phyloP scores from a whole-genome alignment of 2,797 vertebrate genomes.

The Anguilla marmorata region DNA sequence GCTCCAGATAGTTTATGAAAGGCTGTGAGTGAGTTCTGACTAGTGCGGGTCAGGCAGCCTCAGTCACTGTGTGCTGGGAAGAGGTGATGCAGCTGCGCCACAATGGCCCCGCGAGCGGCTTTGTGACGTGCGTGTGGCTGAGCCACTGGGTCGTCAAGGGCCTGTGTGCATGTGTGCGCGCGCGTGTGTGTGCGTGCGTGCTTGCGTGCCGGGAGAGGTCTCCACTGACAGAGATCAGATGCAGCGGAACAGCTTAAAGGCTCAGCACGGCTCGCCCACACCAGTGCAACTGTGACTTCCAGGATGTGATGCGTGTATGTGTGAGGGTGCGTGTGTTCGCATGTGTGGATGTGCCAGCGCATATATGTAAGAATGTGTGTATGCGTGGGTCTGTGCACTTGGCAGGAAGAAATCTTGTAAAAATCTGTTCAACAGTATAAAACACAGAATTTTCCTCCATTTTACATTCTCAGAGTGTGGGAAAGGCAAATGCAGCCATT shows the following conservation, averaged over 20 bases:
- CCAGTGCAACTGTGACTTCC: background rate
- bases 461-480: background rate
- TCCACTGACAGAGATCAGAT: background rate
- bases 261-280: background rate
- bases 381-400: background rate
- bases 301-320: background rate
- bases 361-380: background rate
- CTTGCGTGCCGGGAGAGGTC: background rate
- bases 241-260: slow-evolving; percentile 18
- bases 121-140: background rate
- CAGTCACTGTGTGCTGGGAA: background rate
- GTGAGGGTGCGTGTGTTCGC: background rate
- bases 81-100: background rate
- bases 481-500: background rate
- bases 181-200: background rate
- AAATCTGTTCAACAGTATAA: background rate
- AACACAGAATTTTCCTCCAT: background rate
- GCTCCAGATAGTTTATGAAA: background rate
- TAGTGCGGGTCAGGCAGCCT: background rate
- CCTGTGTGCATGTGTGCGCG: background rate
- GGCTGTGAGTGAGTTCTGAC: background rate
- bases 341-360: background rate
- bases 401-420: background rate
- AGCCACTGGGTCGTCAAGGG: background rate
- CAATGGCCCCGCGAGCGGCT: background rate